Evolutionary conservation across 2,113 vertebrate species (phyloP).

Genomic region (Leucopsar rothschildi): DNA sequence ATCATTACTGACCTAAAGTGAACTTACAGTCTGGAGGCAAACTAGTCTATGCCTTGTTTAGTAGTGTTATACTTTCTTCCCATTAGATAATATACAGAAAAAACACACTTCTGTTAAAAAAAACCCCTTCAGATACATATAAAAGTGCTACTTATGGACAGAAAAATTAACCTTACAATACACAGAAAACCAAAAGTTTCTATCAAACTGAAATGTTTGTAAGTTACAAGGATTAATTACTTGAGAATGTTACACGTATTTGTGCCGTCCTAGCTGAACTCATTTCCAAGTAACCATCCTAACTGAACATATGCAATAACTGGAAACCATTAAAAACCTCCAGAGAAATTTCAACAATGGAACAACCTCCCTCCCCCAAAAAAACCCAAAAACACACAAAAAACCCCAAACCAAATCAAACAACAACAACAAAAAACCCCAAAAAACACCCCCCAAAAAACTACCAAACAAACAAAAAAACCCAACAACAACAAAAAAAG

Average conservation of each 20-base stretch:
- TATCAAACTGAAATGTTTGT: constrained; percentile 46
- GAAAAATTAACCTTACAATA: constrained; percentile 8
- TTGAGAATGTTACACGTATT: neutral
- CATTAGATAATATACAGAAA: neutral
- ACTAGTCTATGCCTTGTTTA: neutral
- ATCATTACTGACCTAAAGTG: constrained; percentile 47
- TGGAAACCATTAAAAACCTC: constrained; percentile 9
- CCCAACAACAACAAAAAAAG: no score
- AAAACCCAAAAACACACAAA: no score
- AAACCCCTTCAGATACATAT: constrained; percentile 25
- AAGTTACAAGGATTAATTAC: constrained; percentile 12
- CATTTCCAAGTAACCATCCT: constrained; percentile 16
- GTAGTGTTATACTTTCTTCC: constrained; percentile 2
- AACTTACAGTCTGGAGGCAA: constrained; percentile 7
- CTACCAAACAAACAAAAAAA: no score
- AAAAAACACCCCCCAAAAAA: no score
- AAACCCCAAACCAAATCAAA: no score
- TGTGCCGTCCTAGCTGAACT: neutral
- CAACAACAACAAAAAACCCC: no score
- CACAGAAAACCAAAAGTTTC: neutral
- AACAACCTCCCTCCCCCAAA: neutral
- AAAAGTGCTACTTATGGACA: constrained; percentile 55
- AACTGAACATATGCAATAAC: neutral
- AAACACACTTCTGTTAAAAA: neutral
- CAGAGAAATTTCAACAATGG: neutral